Base-by-base conservation (phyloP, 2,797 vertebrate species). In the Lithobates pipiens region DNA sequence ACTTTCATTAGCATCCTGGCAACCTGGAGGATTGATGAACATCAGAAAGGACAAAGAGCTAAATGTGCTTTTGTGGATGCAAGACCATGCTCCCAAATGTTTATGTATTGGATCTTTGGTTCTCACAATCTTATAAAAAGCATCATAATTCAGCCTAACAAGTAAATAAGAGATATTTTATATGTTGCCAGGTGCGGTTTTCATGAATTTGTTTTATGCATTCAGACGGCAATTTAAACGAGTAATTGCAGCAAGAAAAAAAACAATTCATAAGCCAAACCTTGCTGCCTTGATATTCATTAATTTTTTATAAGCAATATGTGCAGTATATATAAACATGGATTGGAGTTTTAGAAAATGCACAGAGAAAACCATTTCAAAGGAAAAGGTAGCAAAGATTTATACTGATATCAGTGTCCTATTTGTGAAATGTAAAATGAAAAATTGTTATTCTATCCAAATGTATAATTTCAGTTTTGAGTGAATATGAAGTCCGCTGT, bases 301-400 rank as follows among this genome's bases (percentile, higher is more conserved):
- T 83, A 77, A 77, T 77, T 4, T 68, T 83, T 83, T 57, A 77
- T 70, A 57, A 77, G 63, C 63, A 82, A 82, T 69, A 82, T 82
- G 80, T 73, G 54, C 70, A 27, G 39, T n/a, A 73, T 50, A 21
- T 82, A 82, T 63, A 63, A 80, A 67, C 70, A 61, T 15, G 10
- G 54, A 44, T 29, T n/a, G 34, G 23, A 27, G n/a, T 16, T 36
- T 36, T 25, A 57, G 68, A 71, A n/a, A 39, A 42, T 23, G 5
- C 18, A n/a, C 2, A 23, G 10, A 80, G 11, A 36, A 57, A 54
- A 46, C 3, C 0, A 5, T 50, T 50, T 50, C 4, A 50, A 50
- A 18, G 11, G 46, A 50, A 50, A 50, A 50, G 5, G 15, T 16
- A 50, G 46, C 15, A 15, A 15, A 23, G 0, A 23, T 57, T 57